Percentiles rank a stretch among this genome's conserved stretches.
phyloP scores from a whole-genome alignment of 2,797 vertebrate species.

The Hypotaenidia okinawae region DNA sequence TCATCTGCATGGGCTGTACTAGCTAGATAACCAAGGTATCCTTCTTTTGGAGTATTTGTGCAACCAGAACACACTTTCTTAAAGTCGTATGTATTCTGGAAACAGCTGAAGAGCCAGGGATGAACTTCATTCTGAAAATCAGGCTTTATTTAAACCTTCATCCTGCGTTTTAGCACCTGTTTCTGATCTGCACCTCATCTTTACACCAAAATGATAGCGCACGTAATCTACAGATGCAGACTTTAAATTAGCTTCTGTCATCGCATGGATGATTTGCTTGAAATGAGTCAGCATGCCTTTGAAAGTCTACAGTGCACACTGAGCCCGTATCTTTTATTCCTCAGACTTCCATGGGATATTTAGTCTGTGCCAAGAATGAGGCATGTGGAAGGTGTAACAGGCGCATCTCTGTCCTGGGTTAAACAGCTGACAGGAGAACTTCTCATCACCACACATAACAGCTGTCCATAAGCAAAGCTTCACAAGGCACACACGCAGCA shows the following conservation, averaged over 20 bases:
- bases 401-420: background rate
- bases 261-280: background rate
- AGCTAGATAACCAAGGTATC: background rate
- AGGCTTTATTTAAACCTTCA: background rate
- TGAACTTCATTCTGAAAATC: background rate
- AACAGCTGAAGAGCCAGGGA: background rate
- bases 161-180: background rate
- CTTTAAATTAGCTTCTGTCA: background rate
- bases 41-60: background rate
- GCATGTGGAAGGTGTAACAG: background rate
- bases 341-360: background rate
- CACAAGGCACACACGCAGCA: accelerated
- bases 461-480: background rate
- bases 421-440: background rate
- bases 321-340: background rate
- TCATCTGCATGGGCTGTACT: background rate
- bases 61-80: background rate
- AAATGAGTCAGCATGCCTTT: background rate
- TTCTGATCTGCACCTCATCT: background rate
- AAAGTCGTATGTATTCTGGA: background rate
- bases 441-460: background rate
- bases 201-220: background rate
- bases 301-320: background rate
- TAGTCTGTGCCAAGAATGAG: background rate
- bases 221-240: background rate